Conservation (phyloP, 2,797 vertebrate genomes). For the Xerus rutilus region DNA sequence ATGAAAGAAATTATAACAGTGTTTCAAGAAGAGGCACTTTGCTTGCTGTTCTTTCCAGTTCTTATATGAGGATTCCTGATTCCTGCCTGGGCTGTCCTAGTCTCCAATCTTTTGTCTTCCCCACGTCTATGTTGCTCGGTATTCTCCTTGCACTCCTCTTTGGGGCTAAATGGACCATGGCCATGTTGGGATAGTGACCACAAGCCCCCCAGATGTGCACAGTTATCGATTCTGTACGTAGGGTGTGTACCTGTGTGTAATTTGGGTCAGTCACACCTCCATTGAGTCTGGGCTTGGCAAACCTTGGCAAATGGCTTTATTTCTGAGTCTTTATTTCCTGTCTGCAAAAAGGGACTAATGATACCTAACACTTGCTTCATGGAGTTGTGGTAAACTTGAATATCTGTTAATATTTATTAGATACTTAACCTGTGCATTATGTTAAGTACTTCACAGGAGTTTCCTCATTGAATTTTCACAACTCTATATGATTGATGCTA, state of each 20-base stretch:
- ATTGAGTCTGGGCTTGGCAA: not conserved
- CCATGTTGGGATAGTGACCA: not conserved
- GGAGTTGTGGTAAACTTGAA: not conserved
- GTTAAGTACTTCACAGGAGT: not conserved
- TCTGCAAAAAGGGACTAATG: not conserved
- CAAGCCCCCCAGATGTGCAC: not conserved
- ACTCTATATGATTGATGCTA: not conserved
- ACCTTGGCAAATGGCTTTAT: not conserved
- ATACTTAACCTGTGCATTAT: not conserved
- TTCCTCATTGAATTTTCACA: not conserved
- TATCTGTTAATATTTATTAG: not conserved
- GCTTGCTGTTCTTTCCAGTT: not conserved
- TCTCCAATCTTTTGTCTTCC: not conserved
- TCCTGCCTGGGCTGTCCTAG: not conserved
- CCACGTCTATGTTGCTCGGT: not conserved
- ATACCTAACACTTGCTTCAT: not conserved
- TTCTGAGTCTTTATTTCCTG: conserved; percentile 37
- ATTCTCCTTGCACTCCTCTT: not conserved
- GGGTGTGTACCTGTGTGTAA: not conserved
- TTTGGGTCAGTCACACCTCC: not conserved
- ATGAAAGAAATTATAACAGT: not conserved
- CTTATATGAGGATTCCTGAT: not conserved
- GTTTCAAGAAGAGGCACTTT: not conserved
- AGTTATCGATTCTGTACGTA: not conserved
- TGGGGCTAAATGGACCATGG: not conserved